A percentile compares a stretch with the other conserved stretches of the same genome.
Conservation (phyloP, 2,888 invertebrate species). For the Andrena dorsata region DNA sequence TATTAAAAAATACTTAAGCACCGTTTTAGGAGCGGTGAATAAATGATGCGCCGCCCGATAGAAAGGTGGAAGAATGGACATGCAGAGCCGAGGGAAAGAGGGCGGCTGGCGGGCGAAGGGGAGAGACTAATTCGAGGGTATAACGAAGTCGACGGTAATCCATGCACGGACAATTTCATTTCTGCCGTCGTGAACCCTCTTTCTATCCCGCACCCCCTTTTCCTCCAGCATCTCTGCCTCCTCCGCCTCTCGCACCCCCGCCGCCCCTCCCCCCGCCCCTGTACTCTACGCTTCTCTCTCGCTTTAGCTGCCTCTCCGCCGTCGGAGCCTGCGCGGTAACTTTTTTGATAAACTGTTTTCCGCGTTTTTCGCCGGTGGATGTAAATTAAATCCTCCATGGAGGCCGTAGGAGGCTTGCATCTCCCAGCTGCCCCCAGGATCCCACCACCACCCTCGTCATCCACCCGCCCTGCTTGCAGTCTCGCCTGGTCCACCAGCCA, state of each 20-base stretch:
- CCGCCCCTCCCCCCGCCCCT: constrained; percentile 10
- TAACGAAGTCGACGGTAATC: constrained; percentile 76
- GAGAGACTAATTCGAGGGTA: constrained; percentile 70
- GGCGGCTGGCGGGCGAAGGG: constrained; percentile 55
- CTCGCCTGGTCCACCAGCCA: constrained; percentile 66
- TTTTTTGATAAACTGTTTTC: constrained; percentile 84
- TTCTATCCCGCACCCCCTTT: constrained; percentile 66
- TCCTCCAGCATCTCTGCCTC: constrained; percentile 50
- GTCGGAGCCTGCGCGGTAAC: constrained; percentile 77
- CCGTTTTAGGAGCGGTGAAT: constrained; percentile 66
- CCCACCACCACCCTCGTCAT: constrained; percentile 46
- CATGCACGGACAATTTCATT: constrained; percentile 80
- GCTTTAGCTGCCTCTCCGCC: constrained; percentile 25
- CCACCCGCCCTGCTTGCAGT: constrained; percentile 24
- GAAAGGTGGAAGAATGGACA: constrained; percentile 62
- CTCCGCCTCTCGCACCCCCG: constrained; percentile 20
- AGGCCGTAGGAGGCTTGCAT: constrained; percentile 72
- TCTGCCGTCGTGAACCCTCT: constrained; percentile 73
- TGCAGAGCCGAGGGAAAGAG: constrained; percentile 57
- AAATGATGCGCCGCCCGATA: constrained; percentile 59
- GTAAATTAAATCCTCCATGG: constrained; percentile 82
- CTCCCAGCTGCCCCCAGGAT: constrained; percentile 72
- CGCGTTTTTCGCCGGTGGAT: constrained; percentile 81
- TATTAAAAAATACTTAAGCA: constrained; percentile 59
- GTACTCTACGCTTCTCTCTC: constrained; percentile 25